Base-by-base conservation (phyloP, 2,113 vertebrate genomes). In the Illadopsis cleaveri region DNA sequence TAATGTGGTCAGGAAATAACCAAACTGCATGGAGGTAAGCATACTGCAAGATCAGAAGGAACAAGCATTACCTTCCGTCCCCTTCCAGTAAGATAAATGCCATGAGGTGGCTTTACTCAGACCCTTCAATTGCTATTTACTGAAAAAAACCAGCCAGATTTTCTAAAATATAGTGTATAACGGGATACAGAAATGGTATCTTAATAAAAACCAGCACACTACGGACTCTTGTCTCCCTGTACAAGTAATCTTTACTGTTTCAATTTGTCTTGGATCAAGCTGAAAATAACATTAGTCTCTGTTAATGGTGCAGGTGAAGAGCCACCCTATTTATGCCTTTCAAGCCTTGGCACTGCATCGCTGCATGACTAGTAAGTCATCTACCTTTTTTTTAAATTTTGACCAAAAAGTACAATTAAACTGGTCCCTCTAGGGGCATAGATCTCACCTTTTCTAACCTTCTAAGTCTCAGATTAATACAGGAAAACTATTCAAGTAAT, bases 181-280 rank as follows among this genome's bases (percentile, higher is more conserved):
- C 0, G 0, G 11, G 37, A 80, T 42, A 31, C 9, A 65, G 12
- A 92, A 83, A 3, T 7, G 7, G 0, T 8, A 57, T 11, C 19
- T 73, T 45, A 79, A 72, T 44, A 72, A 68, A 70, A 78, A 47
- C 2, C 5, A 57, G 23, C 3, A 48, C n/a, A 42, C 40, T 79
- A 75, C 18, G 31, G 30, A 66, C 47, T 33, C 40, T 71, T 75
- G 54, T 21, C 10, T 73, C 11, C 9, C 6, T 19, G 11, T 30
- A 72, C 10, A 54, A 78, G 10, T 54, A 87, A 87, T 25, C 24
- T 82, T 58, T 21, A 84, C 11, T 68, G 22, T 35, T 90, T 75
- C 53, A 28, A 31, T 14, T 10, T 70, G 17, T 33, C 48, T 38
- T 65, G 25, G 27, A 44, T 61, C 21, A 86, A 57, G 33, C 1